A percentile compares a stretch with the other conserved stretches of the same genome.
Conservation (phyloP, 2,797 vertebrate species). For the Hippoglossus hippoglossus region DNA sequence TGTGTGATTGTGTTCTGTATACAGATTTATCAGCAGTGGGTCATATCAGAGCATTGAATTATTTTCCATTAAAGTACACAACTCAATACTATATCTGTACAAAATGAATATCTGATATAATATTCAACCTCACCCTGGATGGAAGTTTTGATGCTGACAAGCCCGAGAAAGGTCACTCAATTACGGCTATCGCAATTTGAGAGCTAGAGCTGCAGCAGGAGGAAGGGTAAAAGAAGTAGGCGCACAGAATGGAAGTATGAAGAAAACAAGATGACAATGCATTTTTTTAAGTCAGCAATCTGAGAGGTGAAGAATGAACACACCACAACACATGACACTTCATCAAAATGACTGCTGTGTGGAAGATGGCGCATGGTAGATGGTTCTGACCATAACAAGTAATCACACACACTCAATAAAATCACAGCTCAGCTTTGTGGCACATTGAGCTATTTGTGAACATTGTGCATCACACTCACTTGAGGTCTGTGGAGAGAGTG, state of each 20-base stretch:
- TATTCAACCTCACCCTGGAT: too few relatives aligned
- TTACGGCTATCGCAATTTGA: slow-evolving; percentile 14
- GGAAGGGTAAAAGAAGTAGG: slow-evolving; percentile 2
- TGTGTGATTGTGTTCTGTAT: too few relatives aligned
- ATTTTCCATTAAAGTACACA: too few relatives aligned
- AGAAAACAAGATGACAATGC: slow-evolving; percentile 12
- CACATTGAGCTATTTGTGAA: not conserved
- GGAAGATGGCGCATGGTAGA: slow-evolving; percentile 10
- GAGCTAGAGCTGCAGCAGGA: not conserved
- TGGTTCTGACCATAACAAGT: slow-evolving; percentile 18
- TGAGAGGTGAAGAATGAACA: slow-evolving; percentile 26
- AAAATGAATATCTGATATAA: too few relatives aligned
- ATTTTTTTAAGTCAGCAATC: slow-evolving; percentile 21
- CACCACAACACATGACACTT: slow-evolving; percentile 7
- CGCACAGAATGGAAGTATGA: not conserved
- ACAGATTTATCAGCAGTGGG: too few relatives aligned
- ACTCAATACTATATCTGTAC: too few relatives aligned
- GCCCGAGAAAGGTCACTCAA: slow-evolving; percentile 50
- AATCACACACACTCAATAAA: not conserved
- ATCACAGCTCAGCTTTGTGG: slow-evolving; percentile 2
- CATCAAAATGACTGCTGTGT: slow-evolving; percentile 26
- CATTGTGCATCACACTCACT: not conserved
- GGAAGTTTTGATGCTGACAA: not conserved
- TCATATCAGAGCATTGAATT: too few relatives aligned
- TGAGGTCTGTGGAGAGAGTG: not conserved